Conservation (phyloP, 1,140 invertebrate genomes). For the Drosophila parvula region DNA sequence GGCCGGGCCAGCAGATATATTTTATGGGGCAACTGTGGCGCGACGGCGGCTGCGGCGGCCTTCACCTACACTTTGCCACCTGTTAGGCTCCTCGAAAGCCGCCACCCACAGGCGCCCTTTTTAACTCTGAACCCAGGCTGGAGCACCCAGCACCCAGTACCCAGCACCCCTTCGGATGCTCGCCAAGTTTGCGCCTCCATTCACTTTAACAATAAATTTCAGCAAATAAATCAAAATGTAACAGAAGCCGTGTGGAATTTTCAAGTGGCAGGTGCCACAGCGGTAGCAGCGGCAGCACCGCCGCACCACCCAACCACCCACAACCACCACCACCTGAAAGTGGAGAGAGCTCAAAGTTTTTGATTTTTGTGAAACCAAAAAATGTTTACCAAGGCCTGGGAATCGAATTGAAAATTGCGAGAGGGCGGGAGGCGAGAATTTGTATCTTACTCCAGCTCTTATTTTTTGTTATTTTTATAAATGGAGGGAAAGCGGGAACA, state of each 20-base stretch:
- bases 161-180: conserved; percentile 7
- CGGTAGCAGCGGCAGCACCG: neutral
- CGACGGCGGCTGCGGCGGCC: conserved; percentile 33
- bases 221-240: conserved; percentile 82
- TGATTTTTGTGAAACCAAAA: conserved; percentile 62
- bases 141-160: neutral
- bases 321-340: conserved; percentile 8
- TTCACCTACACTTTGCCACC: conserved; percentile 42
- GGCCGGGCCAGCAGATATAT: conserved; percentile 24
- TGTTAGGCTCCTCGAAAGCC: conserved; percentile 17
- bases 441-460: conserved; percentile 5
- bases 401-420: conserved; percentile 13
- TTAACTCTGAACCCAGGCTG: too few species aligned
- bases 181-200: conserved; percentile 60
- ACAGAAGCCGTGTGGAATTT: conserved; percentile 77
- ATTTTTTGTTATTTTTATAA: conserved; percentile 1
- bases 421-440: conserved; percentile 6
- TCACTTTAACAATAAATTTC: conserved; percentile 78
- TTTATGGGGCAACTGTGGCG: conserved; percentile 37
- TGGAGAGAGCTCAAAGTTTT: conserved; percentile 61
- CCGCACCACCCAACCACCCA: neutral
- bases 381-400: conserved; percentile 55
- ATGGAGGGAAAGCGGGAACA: neutral
- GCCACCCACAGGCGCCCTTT: neutral
- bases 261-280: conserved; percentile 70